Evolutionary conservation across 2,113 vertebrate genomes (phyloP), one percentile per base, ranked within the genome.

Genomic region (Protomyctophum bolini): DNA sequence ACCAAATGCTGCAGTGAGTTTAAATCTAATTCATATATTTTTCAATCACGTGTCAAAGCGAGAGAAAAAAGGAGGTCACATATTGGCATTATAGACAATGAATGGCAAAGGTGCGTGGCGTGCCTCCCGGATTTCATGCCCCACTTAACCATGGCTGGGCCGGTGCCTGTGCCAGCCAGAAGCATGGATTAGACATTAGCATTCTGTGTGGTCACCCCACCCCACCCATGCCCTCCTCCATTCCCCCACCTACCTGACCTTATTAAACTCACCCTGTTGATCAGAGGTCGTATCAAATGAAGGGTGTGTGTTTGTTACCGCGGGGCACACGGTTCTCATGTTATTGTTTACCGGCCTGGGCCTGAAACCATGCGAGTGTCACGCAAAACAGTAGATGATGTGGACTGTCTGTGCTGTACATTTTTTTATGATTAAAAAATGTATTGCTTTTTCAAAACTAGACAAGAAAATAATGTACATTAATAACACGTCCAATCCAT

Each of bases 41-140:
- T 4, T 0, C 2, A 28, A 63, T 21, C 66, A 81, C 12, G 70
- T 58, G 62, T 73, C 49, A 59, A 70, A 75, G 63, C n/a, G n/a
- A n/a, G 4, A n/a, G 63, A 61, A 83, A 63, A 63, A 89, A 86
- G 72, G 11, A 87, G 82, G 80, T 84, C 84, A 88, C 49, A 21
- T 65, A 70, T 73, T 76, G 77, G 81, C 57, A n/a, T 75, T 76
- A 63, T 14, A 7, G 55, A 64, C 14, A 66, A 33, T 55, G 49
- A 66, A 33, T 55, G 49, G 68, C 1, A 67, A 75, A 83, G 73
- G 81, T 82, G 85, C 47, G 15, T 49, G 14, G 33, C 33, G 8
- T 6, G 9, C 52, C 69, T 64, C 67, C 66, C 75, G 52, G 73
- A 70, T 82, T 73, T 57, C 76, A 84, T 81, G 85, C 81, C 84